phyloP scores from a whole-genome alignment of 2,797 vertebrate species.

The Gymnodraco acuticeps region DNA sequence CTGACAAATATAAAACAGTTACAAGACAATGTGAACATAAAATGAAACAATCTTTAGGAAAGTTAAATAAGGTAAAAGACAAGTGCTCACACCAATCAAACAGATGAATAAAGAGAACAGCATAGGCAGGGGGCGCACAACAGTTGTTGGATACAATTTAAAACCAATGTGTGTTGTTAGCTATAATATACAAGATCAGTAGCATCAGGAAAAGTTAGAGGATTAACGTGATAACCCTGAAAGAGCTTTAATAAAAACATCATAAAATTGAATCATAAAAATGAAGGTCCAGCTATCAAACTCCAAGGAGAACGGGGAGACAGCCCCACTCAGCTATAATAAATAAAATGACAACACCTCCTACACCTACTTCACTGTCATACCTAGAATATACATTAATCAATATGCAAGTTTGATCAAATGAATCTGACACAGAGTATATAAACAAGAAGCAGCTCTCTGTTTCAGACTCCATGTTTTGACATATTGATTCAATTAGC shows the following conservation, averaged over 20 bases:
- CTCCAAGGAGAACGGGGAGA: background rate
- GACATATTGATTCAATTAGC: constrained; percentile 57
- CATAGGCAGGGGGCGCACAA: too few species aligned
- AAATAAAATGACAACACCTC: constrained; percentile 20
- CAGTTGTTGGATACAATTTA: too few species aligned
- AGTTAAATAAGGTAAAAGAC: too few species aligned
- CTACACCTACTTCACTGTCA: constrained; percentile 11
- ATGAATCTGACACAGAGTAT: constrained; percentile 24
- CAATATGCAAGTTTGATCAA: constrained; percentile 25
- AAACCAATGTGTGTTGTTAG: too few species aligned
- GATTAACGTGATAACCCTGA: background rate
- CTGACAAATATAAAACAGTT: too few species aligned
- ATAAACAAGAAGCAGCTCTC: constrained; percentile 23
- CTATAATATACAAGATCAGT: too few species aligned
- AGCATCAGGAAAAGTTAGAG: too few species aligned
- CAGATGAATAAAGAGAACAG: too few species aligned
- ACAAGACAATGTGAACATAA: too few species aligned
- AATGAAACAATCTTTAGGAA: too few species aligned
- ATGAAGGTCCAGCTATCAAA: background rate
- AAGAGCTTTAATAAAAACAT: background rate
- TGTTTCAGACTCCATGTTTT: constrained; percentile 22
- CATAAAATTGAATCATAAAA: background rate
- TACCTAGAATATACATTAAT: constrained; percentile 17
- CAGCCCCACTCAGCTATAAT: constrained; percentile 3
- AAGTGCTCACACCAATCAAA: too few species aligned